Base-by-base conservation (phyloP, 2,888 invertebrate genomes). In the Calameuta pallipes region DNA sequence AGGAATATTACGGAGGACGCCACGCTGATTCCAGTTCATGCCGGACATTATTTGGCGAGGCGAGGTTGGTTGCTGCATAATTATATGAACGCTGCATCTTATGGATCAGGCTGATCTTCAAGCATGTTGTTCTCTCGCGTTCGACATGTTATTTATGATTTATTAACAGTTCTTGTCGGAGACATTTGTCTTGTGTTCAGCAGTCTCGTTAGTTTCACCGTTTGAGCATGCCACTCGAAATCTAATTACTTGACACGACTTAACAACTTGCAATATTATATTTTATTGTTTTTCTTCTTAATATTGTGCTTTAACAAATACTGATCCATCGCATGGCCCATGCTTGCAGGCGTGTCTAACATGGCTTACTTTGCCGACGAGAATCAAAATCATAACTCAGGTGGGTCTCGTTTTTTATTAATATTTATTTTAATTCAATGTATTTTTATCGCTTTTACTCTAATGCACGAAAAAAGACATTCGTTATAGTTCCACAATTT, bases 341-440 rank as follows among this genome's bases (percentile, higher is more conserved):
- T 94, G 89, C 91, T 92, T 93, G 92, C 93, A 92, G 95, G 95
- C 90, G 94, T 96, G 92, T 95, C 95, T 94, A 96, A 96, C 93
- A 94, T 94, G 93, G 95, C 95, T 92, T 96, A 96, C 93, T 95
- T 95, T 93, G 94, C 94, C 89, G 96, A 95, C 93, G 94, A 95
- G 93, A 95, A 95, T 93, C 94, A 94, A 93, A 95, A 95, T 91
- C 91, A 92, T 90, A 92, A 89, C 92, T 93, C 91, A 92, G 92
- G 92, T 91, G 91, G 89, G 88, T 88, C 85, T 80, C 77, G 9
- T 30, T 36, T 36, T 75, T 30, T 33, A 70, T 70, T 13, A 41
- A 13, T 37, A 83, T 81, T 73, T 80, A 77, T 74, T 73, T 69
- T 69, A 75, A 68, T 79, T 30, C 69, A 35, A 36, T 73, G 15